Evolutionary conservation across 1,140 invertebrate species (phyloP).

Genomic region (Aradophagus sp.): DNA sequence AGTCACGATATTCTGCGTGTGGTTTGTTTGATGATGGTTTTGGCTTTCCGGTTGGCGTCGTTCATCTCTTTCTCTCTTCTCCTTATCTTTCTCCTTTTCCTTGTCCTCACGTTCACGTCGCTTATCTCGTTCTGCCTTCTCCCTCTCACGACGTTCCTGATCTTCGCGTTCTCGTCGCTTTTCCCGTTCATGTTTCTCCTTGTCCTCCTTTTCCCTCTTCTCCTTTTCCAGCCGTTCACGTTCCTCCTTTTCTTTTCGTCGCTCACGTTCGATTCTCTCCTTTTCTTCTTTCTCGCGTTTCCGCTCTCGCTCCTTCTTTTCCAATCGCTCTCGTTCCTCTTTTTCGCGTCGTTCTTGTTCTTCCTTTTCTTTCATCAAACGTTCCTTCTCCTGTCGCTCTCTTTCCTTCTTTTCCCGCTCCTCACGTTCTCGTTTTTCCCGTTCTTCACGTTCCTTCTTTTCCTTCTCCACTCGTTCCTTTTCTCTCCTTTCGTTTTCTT

Average conservation of each 20-base stretch:
- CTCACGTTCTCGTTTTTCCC: conserved; percentile 13
- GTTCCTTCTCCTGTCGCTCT: conserved; percentile 61
- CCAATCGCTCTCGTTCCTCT: conserved; percentile 69
- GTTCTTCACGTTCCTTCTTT: conserved; percentile 62
- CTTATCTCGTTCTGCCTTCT: conserved; percentile 57
- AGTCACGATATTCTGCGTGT: conserved; percentile 57
- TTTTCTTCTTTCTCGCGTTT: conserved; percentile 73
- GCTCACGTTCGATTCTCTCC: conserved; percentile 62
- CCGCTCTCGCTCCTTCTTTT: conserved; percentile 70
- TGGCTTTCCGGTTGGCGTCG: conserved; percentile 59
- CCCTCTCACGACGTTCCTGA: conserved; percentile 54
- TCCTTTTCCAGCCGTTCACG: conserved; percentile 60
- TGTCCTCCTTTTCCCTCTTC: conserved; percentile 62
- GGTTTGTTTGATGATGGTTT: conserved; percentile 65
- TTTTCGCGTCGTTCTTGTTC: conserved; percentile 71
- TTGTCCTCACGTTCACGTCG: conserved; percentile 59
- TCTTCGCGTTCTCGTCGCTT: conserved; percentile 60
- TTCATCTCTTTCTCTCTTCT: conserved; percentile 51
- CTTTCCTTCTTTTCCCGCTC: conserved; percentile 51
- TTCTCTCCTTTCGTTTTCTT: conserved; percentile 35
- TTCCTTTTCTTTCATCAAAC: conserved; percentile 58
- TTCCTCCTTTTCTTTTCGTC: conserved; percentile 63
- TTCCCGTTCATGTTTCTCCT: conserved; percentile 63
- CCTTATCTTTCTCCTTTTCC: conserved; percentile 58
- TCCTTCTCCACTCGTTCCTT: conserved; percentile 60